phyloP scores from a whole-genome alignment of 2,113 vertebrate genomes.

The Calyptomena viridis region DNA sequence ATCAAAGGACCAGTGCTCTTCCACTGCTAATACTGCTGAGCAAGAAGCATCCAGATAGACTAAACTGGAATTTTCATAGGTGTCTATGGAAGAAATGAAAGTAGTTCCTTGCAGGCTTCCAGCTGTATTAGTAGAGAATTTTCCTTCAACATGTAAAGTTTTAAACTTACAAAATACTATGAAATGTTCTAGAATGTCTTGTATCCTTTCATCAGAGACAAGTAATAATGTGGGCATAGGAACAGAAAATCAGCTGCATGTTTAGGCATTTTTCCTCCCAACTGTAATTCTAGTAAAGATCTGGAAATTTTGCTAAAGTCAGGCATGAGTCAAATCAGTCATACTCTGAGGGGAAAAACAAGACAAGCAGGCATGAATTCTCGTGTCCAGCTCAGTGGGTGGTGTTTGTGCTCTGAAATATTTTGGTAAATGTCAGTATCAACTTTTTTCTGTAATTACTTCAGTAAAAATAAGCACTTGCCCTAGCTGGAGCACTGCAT shows the following conservation, averaged over 20 bases:
- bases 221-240: neutral
- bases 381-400: neutral
- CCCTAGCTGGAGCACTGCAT: neutral
- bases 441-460: conserved; percentile 30
- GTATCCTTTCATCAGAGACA: neutral
- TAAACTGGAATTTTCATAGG: neutral
- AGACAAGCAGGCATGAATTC: neutral
- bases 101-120: neutral
- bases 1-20: neutral
- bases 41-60: neutral
- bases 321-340: neutral
- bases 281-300: neutral
- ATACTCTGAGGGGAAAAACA: neutral
- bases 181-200: neutral
- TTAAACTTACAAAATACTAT: neutral
- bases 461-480: conserved; percentile 52
- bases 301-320: neutral
- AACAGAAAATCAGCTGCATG: neutral
- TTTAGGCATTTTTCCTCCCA: neutral
- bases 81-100: neutral
- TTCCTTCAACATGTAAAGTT: neutral
- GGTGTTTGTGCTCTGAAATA: conserved; percentile 14
- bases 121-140: neutral
- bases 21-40: neutral
- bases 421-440: conserved; percentile 48